These are phyloP conservation scores for Gracilinanus agilis DNA, from an alignment of 2,113 vertebrate species.

Conservation along the genomic window DNA sequence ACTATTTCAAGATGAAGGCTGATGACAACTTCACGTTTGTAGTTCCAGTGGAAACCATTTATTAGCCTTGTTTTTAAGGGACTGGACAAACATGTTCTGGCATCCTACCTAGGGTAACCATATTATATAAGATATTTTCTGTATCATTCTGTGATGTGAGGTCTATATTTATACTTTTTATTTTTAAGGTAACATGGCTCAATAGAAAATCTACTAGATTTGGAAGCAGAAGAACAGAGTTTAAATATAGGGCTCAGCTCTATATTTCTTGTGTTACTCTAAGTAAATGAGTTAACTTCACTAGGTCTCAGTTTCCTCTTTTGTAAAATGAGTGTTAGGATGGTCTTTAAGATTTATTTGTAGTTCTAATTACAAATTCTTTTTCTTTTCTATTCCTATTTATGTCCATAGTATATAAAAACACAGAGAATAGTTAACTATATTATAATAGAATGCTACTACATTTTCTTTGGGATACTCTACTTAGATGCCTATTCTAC, in stretches of 20 bases:
- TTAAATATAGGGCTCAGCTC: background rate
- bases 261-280: background rate
- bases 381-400: background rate
- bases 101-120: background rate
- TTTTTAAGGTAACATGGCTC: background rate
- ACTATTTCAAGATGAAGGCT: background rate
- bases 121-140: background rate
- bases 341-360: background rate
- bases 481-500: background rate
- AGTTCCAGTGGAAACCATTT: background rate
- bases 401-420: constrained; percentile 27
- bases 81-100: background rate
- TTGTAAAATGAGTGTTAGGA: background rate
- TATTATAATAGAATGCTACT: constrained; percentile 32
- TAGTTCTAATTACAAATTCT: background rate
- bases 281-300: background rate
- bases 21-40: background rate
- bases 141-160: background rate
- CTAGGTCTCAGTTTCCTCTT: background rate
- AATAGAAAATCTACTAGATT: background rate
- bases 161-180: background rate
- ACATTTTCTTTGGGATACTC: background rate
- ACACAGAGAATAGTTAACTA: constrained; percentile 35
- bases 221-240: background rate
- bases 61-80: background rate